phyloP scores from a whole-genome alignment of 2,888 invertebrate genomes.

The Emmelina monodactyla region DNA sequence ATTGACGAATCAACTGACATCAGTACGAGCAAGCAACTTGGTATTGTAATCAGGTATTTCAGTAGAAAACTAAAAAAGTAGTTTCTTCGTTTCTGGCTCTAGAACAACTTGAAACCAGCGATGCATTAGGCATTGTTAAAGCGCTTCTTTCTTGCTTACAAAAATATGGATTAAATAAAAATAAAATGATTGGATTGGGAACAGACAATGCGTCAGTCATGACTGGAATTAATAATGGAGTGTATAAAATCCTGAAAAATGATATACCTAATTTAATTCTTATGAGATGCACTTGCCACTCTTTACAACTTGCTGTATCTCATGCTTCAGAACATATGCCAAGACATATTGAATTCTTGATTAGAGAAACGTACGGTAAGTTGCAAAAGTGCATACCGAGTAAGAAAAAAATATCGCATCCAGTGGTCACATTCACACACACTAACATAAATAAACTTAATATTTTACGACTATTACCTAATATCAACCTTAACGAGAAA shows the following conservation, averaged over 20 bases:
- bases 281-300: constrained; percentile 19
- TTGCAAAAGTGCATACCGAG: too few relatives aligned
- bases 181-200: constrained; percentile 22
- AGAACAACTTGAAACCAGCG: constrained; percentile 12
- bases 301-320: constrained; percentile 22
- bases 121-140: constrained; percentile 16
- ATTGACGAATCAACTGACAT: too few relatives aligned
- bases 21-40: too few relatives aligned
- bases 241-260: constrained; percentile 19
- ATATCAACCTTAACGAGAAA: too few relatives aligned
- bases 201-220: constrained; percentile 27
- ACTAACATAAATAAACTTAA: too few relatives aligned
- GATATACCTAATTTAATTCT: constrained; percentile 19
- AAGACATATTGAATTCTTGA: constrained; percentile 22
- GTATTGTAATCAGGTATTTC: too few relatives aligned
- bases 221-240: constrained; percentile 23
- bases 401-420: too few relatives aligned
- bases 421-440: too few relatives aligned
- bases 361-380: constrained; percentile 24
- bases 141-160: constrained; percentile 13
- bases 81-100: constrained; percentile 11
- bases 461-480: too few relatives aligned
- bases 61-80: constrained; percentile 8
- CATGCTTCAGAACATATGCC: constrained; percentile 22
- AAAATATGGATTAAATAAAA: constrained; percentile 8